These are phyloP conservation scores for Rhadinocentrus ornatus DNA, from an alignment of 2,797 vertebrate species.

Conservation along the genomic window DNA sequence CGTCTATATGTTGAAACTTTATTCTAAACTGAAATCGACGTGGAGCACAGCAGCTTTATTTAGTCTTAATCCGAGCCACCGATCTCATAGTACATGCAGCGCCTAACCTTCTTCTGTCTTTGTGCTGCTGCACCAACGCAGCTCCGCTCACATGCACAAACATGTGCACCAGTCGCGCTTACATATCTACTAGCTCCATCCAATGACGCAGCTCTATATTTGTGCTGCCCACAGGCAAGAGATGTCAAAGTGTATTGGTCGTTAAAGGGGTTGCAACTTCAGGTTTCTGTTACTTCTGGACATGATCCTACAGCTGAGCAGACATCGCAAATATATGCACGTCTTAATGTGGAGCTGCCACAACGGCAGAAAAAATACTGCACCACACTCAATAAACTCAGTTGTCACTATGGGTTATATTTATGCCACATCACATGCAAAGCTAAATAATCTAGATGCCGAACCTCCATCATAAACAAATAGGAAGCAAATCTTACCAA, in stretches of 20 bases:
- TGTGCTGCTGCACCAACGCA: rapidly evolving
- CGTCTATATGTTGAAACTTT: background rate
- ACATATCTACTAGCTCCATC: background rate
- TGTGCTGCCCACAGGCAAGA: background rate
- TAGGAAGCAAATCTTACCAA: background rate
- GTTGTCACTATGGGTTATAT: background rate
- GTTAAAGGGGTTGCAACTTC: background rate
- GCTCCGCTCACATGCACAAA: conserved; percentile 45
- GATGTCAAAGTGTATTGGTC: background rate
- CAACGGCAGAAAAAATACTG: background rate
- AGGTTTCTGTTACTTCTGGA: conserved; percentile 5
- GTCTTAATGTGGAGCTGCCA: background rate
- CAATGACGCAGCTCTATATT: background rate
- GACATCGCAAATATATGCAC: background rate
- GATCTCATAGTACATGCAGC: background rate
- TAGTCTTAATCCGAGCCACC: background rate
- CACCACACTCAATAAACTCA: background rate
- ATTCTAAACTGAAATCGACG: background rate
- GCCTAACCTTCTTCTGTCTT: background rate
- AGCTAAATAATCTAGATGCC: background rate
- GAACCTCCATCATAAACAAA: background rate
- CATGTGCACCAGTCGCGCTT: conserved; percentile 44
- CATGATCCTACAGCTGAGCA: background rate
- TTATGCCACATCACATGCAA: background rate
- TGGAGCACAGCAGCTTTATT: background rate